Evolutionary conservation across 2,888 invertebrate genomes (phyloP).

Genomic region (Keiferia lycopersicella): DNA sequence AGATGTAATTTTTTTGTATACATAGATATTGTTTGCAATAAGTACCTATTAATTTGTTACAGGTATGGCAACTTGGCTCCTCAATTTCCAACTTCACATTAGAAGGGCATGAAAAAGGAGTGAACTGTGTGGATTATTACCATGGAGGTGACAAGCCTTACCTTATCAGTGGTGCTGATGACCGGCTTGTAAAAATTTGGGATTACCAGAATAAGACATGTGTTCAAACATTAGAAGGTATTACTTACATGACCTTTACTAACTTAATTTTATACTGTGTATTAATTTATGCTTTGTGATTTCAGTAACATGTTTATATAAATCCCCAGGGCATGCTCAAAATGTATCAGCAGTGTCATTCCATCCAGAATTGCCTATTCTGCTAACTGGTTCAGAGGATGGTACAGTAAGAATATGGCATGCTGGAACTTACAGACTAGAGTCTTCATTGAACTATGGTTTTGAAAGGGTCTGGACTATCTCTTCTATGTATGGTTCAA

Average conservation of each 20-base stretch:
- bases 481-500: conserved; percentile 94
- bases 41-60: conserved; percentile 12
- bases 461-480: conserved; percentile 99
- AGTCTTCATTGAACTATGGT: conserved; percentile 98
- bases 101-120: conserved; percentile 99
- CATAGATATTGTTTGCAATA: too few relatives aligned
- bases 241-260: conserved; percentile 22
- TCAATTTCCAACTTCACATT: conserved; percentile 98
- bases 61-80: conserved; percentile 99
- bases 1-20: too few relatives aligned
- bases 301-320: neutral
- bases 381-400: conserved; percentile 98
- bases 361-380: conserved; percentile 98
- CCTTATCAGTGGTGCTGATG: conserved; percentile 99
- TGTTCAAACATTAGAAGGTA: conserved; percentile 96
- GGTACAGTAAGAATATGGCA: conserved; percentile 99
- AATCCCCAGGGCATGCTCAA: conserved; percentile 90
- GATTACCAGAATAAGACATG: conserved; percentile 99
- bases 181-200: conserved; percentile 99
- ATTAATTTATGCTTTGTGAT: neutral
- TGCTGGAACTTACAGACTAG: conserved; percentile 97
- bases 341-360: conserved; percentile 98
- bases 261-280: neutral
- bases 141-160: conserved; percentile 99
- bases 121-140: conserved; percentile 99